Conservation (phyloP, 2,888 invertebrate species). For the Platypus cylindrus region DNA sequence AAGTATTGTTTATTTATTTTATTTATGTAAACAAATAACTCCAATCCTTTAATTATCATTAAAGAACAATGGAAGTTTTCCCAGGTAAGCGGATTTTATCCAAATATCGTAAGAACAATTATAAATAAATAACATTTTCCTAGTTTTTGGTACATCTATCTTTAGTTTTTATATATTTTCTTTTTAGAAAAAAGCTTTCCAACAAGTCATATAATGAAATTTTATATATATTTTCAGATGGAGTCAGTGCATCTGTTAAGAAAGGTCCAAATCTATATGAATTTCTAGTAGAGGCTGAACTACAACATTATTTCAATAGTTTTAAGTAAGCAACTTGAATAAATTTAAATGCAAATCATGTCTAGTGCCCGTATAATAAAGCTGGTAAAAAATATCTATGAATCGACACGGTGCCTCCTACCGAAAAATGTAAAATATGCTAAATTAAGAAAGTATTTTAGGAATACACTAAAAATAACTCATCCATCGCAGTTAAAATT, state of each 20-base stretch:
- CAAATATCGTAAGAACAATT: too few relatives aligned
- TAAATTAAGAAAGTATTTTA: too few relatives aligned
- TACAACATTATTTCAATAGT: conserved; percentile 80
- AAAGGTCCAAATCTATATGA: conserved; percentile 64
- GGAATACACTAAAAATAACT: conserved; percentile 78
- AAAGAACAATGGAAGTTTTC: conserved; percentile 7
- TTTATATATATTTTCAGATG: conserved; percentile 20
- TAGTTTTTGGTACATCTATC: too few relatives aligned
- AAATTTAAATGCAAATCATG: too few relatives aligned
- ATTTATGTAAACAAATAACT: conserved; percentile 8
- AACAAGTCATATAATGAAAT: neutral
- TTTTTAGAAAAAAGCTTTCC: too few relatives aligned
- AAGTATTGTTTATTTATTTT: conserved; percentile 7
- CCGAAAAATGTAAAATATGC: too few relatives aligned
- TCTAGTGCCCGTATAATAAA: too few relatives aligned
- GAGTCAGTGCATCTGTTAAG: conserved; percentile 31
- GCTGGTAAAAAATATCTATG: conserved; percentile 3
- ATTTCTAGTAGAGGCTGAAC: conserved; percentile 87
- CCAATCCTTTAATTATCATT: conserved; percentile 1
- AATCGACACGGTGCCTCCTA: too few relatives aligned
- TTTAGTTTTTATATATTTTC: too few relatives aligned
- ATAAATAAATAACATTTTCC: too few relatives aligned
- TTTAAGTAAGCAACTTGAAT: conserved; percentile 44
- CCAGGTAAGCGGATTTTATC: too few relatives aligned
- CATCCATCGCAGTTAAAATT: conserved; percentile 85